Conservation (phyloP, 2,113 vertebrate genomes). For the Alosa alosa region DNA sequence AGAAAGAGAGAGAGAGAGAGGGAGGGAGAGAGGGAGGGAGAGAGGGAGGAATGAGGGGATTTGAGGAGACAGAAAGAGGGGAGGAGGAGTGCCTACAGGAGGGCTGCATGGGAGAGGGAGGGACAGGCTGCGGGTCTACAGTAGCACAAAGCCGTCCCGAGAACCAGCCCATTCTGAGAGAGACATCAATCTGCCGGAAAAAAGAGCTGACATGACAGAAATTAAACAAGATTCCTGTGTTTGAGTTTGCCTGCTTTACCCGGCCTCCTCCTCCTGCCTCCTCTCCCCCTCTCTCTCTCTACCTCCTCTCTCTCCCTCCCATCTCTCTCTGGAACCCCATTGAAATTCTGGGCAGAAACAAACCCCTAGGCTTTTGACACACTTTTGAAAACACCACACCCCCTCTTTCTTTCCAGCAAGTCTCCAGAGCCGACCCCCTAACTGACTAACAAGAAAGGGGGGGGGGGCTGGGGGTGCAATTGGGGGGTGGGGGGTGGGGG, state of each 20-base stretch:
- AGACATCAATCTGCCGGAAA: conserved; percentile 78
- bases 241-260: conserved; percentile 74
- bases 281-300: conserved; percentile 27
- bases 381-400: conserved; percentile 84
- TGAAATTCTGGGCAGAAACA: conserved; percentile 88
- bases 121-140: conserved; percentile 48
- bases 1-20: conserved; percentile 14
- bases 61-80: conserved; percentile 57
- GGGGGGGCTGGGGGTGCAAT: conserved; percentile 26
- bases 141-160: conserved; percentile 67
- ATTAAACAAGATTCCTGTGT: conserved; percentile 85
- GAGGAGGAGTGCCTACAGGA: conserved; percentile 41
- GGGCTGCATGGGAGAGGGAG: conserved; percentile 65
- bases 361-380: conserved; percentile 88
- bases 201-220: conserved; percentile 83
- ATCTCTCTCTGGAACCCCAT: conserved; percentile 55
- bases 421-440: conserved; percentile 75
- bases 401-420: conserved; percentile 74
- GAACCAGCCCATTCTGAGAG: conserved; percentile 76
- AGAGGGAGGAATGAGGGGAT: conserved; percentile 53
- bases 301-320: too few species aligned
- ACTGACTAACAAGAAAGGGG: conserved; percentile 71
- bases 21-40: conserved; percentile 25
- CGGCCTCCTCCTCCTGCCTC: too few species aligned
- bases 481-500: background rate